Evolutionary conservation across 2,888 invertebrate species (phyloP).

Genomic region (Julus scandinavius): DNA sequence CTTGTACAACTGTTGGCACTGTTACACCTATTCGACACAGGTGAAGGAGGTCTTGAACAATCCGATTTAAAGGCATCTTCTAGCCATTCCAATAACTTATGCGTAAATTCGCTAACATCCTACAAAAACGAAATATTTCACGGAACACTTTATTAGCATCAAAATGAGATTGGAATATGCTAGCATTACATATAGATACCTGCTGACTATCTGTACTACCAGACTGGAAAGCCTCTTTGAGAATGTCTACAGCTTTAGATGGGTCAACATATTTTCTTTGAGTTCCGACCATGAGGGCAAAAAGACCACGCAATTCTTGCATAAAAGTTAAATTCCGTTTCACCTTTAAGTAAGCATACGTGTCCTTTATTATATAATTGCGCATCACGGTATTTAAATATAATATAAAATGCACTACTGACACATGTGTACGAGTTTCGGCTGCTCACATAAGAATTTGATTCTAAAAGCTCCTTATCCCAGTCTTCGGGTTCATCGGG

Average conservation of each 20-base stretch:
- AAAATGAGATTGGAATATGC: neutral
- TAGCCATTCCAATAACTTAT: slow-evolving; percentile 67
- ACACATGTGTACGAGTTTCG: neutral
- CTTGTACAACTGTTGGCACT: slow-evolving; percentile 15
- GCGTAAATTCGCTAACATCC: slow-evolving; percentile 69
- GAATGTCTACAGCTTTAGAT: slow-evolving; percentile 66
- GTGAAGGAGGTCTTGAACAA: slow-evolving; percentile 58
- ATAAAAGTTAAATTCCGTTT: slow-evolving; percentile 65
- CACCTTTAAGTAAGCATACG: slow-evolving; percentile 60
- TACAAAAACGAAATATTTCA: slow-evolving; percentile 55
- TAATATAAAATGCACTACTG: neutral
- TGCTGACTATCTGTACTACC: slow-evolving; percentile 65
- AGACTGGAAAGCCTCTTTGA: slow-evolving; percentile 66
- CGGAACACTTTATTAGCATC: neutral
- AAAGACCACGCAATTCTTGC: slow-evolving; percentile 66
- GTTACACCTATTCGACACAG: neutral
- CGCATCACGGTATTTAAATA: neutral
- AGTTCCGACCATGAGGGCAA: slow-evolving; percentile 66
- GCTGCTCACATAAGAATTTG: slow-evolving; percentile 57
- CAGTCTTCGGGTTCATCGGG: slow-evolving; percentile 56
- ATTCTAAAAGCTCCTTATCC: slow-evolving; percentile 54
- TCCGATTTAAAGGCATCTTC: slow-evolving; percentile 66
- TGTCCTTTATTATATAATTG: neutral
- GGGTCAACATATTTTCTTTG: slow-evolving; percentile 67
- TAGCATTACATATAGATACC: slow-evolving; percentile 57